These are phyloP conservation scores for Bombus confusus DNA, from an alignment of 1,140 invertebrate genomes.

Conservation along the genomic window DNA sequence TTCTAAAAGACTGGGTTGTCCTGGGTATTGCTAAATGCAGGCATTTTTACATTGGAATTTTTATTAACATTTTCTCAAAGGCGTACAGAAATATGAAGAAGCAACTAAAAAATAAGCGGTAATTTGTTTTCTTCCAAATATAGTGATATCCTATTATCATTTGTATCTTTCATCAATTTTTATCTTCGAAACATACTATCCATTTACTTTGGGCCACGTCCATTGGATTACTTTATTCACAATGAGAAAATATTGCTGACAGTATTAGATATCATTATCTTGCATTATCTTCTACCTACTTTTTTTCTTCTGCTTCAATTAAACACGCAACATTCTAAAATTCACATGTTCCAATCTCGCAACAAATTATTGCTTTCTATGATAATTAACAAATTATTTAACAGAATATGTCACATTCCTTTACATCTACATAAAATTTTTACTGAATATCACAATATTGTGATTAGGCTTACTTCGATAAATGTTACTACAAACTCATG, in stretches of 20 bases:
- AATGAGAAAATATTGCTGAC: slow-evolving; percentile 55
- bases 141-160: slow-evolving; percentile 31
- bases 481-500: slow-evolving; percentile 48
- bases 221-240: slow-evolving; percentile 40
- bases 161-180: slow-evolving; percentile 20
- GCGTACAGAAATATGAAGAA: slow-evolving; percentile 55
- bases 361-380: slow-evolving; percentile 67
- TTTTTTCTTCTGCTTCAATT: slow-evolving; percentile 33
- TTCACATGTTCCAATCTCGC: slow-evolving; percentile 51
- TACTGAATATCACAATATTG: slow-evolving; percentile 61
- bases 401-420: slow-evolving; percentile 38
- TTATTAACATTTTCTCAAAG: slow-evolving; percentile 53
- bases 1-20: slow-evolving; percentile 40
- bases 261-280: slow-evolving; percentile 46
- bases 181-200: slow-evolving; percentile 18
- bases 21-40: slow-evolving; percentile 42
- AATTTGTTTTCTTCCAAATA: slow-evolving; percentile 30
- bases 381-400: slow-evolving; percentile 53
- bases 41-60: slow-evolving; percentile 38
- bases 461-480: slow-evolving; percentile 65
- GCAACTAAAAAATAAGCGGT: slow-evolving; percentile 47
- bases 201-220: slow-evolving; percentile 27
- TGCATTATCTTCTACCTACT: slow-evolving; percentile 30
- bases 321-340: slow-evolving; percentile 45
- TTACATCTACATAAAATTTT: slow-evolving; percentile 51